Conservation (phyloP, 1,140 invertebrate species). For the Maniola jurtina region DNA sequence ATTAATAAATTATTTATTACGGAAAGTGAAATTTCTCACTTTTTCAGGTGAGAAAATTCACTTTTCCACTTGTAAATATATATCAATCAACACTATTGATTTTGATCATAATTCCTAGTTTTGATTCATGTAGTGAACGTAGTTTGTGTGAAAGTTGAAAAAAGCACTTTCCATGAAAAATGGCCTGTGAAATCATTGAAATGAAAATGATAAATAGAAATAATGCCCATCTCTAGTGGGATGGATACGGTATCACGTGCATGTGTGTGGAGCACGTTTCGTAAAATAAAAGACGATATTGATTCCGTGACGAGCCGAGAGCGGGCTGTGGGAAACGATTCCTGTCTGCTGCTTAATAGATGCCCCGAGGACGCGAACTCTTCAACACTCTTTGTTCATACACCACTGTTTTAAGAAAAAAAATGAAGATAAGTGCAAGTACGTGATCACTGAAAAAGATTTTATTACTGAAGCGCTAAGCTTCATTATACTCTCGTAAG, state of each 20-base stretch:
- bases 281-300: constrained; percentile 77
- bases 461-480: constrained; percentile 20
- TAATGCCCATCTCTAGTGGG: no score
- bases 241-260: constrained; percentile 14
- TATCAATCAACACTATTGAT: no score
- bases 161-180: neutral
- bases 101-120: no score
- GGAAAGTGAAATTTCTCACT: no score
- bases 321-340: constrained; percentile 73
- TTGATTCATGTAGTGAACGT: no score
- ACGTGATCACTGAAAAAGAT: constrained; percentile 33
- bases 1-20: no score
- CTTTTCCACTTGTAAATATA: no score
- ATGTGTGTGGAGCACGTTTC: constrained; percentile 69
- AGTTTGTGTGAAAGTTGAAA: no score
- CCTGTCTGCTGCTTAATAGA: constrained; percentile 70
- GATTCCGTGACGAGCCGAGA: constrained; percentile 72
- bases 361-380: constrained; percentile 61
- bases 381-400: constrained; percentile 56
- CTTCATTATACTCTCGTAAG: constrained; percentile 12
- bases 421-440: constrained; percentile 27
- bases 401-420: constrained; percentile 34
- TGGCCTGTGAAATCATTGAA: no score
- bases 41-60: no score
- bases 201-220: no score